phyloP scores from a whole-genome alignment of 2,888 invertebrate species.

The Bibio marci region DNA sequence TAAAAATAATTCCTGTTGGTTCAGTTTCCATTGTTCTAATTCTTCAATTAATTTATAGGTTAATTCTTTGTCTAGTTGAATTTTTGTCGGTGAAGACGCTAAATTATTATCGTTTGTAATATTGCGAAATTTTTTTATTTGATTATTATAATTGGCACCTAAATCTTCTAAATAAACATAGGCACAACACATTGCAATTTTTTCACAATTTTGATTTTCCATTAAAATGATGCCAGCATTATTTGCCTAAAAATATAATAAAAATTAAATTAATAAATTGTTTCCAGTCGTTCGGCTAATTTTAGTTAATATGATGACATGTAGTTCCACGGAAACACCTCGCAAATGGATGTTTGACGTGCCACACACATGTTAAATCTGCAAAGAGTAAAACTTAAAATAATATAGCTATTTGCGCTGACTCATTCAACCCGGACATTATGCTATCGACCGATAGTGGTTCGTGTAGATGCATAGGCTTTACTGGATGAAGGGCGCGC shows the following conservation, averaged over 20 bases:
- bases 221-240: conserved; percentile 9
- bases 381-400: too few species aligned
- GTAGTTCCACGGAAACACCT: too few species aligned
- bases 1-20: conserved; percentile 44
- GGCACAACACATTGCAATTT: conserved; percentile 11
- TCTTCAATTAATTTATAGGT: conserved; percentile 42
- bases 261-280: not conserved
- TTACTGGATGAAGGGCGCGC: too few species aligned
- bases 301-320: too few species aligned
- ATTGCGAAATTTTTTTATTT: conserved; percentile 7
- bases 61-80: conserved; percentile 14
- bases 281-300: too few species aligned
- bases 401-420: too few species aligned
- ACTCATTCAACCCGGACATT: too few species aligned
- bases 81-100: not conserved
- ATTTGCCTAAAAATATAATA: not conserved
- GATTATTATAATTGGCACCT: conserved; percentile 12
- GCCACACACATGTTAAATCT: too few species aligned
- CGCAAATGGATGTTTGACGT: too few species aligned
- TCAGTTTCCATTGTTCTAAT: conserved; percentile 55
- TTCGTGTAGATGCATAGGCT: too few species aligned
- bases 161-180: conserved; percentile 11
- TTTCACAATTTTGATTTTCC: conserved; percentile 9
- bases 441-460: too few species aligned
- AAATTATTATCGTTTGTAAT: not conserved